Evolutionary conservation across 2,888 invertebrate genomes (phyloP), one percentile per base, ranked within the genome.

Genomic region (Lacanobia oleracea): DNA sequence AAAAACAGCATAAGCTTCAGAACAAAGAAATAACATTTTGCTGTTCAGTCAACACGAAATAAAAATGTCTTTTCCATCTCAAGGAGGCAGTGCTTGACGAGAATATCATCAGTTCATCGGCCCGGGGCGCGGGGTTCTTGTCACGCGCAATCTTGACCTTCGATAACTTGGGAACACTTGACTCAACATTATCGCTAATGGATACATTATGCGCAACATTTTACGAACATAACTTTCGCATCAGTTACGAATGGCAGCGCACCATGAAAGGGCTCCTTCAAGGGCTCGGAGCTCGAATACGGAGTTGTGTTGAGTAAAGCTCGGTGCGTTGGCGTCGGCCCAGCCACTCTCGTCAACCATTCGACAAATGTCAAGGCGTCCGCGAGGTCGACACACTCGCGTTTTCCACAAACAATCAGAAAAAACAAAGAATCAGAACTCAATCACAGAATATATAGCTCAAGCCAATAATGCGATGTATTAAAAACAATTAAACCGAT

Each of bases 361-460:
- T 86, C 80, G 79, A 84, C 89, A 88, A 89, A 90, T 88, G 87
- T 89, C 88, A 90, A 89, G 88, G 88, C 85, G 81, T 68, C 72
- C 76, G 75, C 88, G 87, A 89, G 88, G 88, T 87, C 88, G 86
- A 83, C 88, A 87, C 88, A 86, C 86, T 79, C 88, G 84, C 72
- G 78, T 74, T 87, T 84, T 86, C 85, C 82, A 77, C 83, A 81
- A 88, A 88, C n/a, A n/a, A n/a, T n/a, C n/a, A n/a, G n/a, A n/a
- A n/a, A n/a, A n/a, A n/a, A n/a, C 88, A 88, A 89, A 90, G 21
- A 88, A 85, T 84, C 78, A 67, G 56, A 77, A 71, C 82, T 83
- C 72, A 79, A 16, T 43, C 14, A 18, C 48, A 48, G 8, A 18
- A 75, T 80, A 84, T 72, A 72, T 72, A 72, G 70, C 67, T 72